Evolutionary conservation across 2,113 vertebrate species (phyloP).

Genomic region (Lates calcarifer): DNA sequence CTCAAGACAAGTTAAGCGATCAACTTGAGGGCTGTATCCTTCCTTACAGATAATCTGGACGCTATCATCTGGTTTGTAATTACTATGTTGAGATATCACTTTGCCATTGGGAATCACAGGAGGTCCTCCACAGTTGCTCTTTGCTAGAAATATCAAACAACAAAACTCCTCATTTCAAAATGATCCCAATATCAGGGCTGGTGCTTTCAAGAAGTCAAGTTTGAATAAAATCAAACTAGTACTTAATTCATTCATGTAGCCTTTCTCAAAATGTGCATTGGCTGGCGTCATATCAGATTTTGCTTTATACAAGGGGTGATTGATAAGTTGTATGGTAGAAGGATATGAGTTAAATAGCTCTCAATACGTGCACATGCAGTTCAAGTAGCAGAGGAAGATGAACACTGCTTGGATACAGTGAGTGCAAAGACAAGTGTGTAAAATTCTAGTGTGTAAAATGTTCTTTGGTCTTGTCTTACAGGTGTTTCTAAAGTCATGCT

Average conservation of each 20-base stretch:
- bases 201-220: too few species aligned
- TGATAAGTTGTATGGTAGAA: too few species aligned
- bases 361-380: too few species aligned
- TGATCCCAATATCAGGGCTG: too few species aligned
- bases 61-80: fast-evolving
- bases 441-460: too few species aligned
- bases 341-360: too few species aligned
- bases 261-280: not conserved
- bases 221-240: not conserved
- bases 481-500: not conserved
- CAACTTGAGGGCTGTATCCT: not conserved
- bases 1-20: fast-evolving
- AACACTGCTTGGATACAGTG: too few species aligned
- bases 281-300: not conserved
- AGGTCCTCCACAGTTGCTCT: conserved; percentile 18
- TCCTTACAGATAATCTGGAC: fast-evolving
- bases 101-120: conserved; percentile 56
- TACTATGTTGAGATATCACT: fast-evolving
- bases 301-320: not conserved
- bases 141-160: conserved; percentile 37
- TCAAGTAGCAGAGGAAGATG: not conserved
- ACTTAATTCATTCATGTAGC: not conserved
- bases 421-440: too few species aligned
- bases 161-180: not conserved
- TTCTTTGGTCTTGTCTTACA: too few species aligned